phyloP scores from a whole-genome alignment of 2,113 vertebrate genomes.

The Oryctolagus cuniculus region mOryCun1.1 NC_091434.1:143172501-143173000 shows the following conservation, averaged over 20 bases:
- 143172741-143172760: background rate
- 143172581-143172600: background rate
- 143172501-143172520: background rate
- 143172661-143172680: no score
- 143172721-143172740: background rate
- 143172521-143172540: background rate
- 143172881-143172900: background rate
- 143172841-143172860: background rate
- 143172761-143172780: conserved; percentile 12
- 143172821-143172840: background rate
- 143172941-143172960: background rate
- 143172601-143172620: background rate
- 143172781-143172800: conserved; percentile 12
- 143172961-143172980: background rate
- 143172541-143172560: background rate
- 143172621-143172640: background rate
- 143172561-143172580: background rate
- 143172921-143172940: background rate
- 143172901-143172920: background rate
- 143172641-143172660: background rate
- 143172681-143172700: background rate
- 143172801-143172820: background rate
- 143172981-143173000: background rate
- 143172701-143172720: conserved; percentile 2
- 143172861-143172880: conserved; percentile 1